phyloP scores from a whole-genome alignment of 2,888 invertebrate genomes.

The Nomada fabriciana region DNA sequence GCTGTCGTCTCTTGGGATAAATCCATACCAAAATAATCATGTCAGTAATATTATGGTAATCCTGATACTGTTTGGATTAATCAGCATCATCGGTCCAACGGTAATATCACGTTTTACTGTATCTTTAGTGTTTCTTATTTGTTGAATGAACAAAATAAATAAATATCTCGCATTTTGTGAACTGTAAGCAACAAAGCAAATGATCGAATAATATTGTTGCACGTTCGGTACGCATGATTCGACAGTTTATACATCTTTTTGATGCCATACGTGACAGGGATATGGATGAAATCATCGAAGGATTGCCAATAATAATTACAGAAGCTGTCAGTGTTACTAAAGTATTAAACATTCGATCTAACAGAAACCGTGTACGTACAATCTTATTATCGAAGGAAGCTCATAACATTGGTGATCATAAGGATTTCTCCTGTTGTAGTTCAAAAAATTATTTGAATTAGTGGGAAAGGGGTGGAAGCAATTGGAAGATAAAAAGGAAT shows the following conservation, averaged over 20 bases:
- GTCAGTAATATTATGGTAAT: neutral
- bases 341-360: neutral
- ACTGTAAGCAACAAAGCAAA: neutral
- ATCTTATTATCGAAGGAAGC: no score
- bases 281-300: neutral
- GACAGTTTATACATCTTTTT: neutral
- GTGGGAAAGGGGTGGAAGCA: conserved; percentile 11
- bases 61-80: no score
- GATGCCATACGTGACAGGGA: neutral
- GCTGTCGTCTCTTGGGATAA: neutral
- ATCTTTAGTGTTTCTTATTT: no score
- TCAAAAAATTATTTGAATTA: neutral
- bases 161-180: neutral
- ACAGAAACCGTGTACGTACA: no score
- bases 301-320: neutral
- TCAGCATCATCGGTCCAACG: neutral
- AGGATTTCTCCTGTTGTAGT: neutral
- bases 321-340: neutral
- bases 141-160: no score
- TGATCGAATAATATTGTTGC: neutral
- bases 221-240: neutral
- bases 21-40: neutral
- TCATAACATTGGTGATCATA: neutral
- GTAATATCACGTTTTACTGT: neutral
- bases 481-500: neutral